phyloP scores from a whole-genome alignment of 2,113 vertebrate genomes.

The Cephalopholis sonnerati region DNA sequence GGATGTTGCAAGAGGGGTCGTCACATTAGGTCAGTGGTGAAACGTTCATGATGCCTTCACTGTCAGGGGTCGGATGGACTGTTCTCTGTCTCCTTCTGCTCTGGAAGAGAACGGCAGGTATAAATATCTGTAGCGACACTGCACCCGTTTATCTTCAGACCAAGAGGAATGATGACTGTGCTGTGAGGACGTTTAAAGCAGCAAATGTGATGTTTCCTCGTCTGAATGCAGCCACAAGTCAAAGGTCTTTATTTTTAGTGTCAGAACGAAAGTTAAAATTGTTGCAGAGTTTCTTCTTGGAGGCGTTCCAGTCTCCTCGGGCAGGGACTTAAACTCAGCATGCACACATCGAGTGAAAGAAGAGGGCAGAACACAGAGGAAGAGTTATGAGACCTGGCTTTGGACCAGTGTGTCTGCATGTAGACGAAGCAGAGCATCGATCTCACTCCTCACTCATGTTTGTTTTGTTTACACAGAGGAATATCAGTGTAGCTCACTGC shows the following conservation, averaged over 20 bases:
- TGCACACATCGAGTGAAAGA: background rate
- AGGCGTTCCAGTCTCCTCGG: background rate
- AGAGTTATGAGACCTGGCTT: background rate
- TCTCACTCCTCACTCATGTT: background rate
- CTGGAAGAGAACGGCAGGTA: conserved; percentile 67
- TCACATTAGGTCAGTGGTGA: conserved; percentile 7
- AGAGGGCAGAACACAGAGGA: background rate
- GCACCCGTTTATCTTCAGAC: background rate
- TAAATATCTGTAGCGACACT: background rate
- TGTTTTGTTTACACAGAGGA: background rate
- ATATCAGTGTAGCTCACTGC: too few relatives aligned
- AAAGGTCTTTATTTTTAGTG: background rate
- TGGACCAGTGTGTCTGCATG: background rate
- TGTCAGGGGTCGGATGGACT: conserved; percentile 30
- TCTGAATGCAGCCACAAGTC: background rate
- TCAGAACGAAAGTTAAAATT: conserved; percentile 43
- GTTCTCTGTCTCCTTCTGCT: conserved; percentile 69
- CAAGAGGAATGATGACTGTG: background rate
- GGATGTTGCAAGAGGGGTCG: background rate
- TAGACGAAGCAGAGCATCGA: background rate
- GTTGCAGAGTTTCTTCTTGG: background rate
- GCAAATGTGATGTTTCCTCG: background rate
- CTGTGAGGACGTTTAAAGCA: background rate
- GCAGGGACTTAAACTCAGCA: background rate
- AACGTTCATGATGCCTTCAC: conserved; percentile 57